Evolutionary conservation across 2,797 vertebrate genomes (phyloP).

Genomic region (Onychomys torridus): DNA sequence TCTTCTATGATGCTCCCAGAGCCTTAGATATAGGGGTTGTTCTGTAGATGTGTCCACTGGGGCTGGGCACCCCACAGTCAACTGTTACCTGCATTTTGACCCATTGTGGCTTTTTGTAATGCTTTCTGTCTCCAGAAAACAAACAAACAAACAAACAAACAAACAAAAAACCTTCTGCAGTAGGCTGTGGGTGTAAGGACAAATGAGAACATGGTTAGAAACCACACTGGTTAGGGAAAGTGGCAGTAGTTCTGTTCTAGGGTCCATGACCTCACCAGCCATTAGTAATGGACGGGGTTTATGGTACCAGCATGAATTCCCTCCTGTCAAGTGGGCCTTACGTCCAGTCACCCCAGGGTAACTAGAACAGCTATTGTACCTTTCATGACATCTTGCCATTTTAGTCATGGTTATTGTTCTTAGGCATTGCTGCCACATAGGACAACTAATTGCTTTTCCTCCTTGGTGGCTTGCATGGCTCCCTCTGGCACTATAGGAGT

Average conservation of each 20-base stretch:
- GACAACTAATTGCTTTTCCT: neutral
- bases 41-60: neutral
- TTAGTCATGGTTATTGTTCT: neutral
- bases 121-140: neutral
- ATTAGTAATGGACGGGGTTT: neutral
- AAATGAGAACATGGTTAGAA: neutral
- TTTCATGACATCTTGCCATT: neutral
- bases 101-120: neutral
- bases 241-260: neutral
- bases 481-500: too few relatives aligned
- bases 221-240: neutral
- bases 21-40: neutral
- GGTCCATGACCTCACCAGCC: too few relatives aligned
- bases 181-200: neutral
- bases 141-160: neutral
- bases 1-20: neutral
- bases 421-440: too few relatives aligned
- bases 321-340: neutral
- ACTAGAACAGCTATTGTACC: neutral
- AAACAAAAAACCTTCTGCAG: neutral
- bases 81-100: neutral
- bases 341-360: neutral
- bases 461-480: neutral
- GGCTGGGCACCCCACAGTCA: neutral
- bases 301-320: too few relatives aligned